Base-by-base conservation (phyloP, 2,888 invertebrate genomes). In the Latrodectus hesperus region DNA sequence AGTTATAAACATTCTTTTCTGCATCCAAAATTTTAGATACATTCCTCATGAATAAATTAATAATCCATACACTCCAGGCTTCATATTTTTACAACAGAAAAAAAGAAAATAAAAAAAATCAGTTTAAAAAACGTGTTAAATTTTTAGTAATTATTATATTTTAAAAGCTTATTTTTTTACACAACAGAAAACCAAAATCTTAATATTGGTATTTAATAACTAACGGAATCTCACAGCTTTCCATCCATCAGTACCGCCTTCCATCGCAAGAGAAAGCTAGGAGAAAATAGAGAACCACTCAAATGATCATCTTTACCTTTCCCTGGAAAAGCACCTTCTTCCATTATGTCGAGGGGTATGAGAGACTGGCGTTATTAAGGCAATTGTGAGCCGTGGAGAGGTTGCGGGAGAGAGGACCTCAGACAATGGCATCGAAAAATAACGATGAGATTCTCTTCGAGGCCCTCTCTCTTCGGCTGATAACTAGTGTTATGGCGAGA, bases 361-460 rank as follows among this genome's bases (percentile, higher is more conserved):
- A 16, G 60, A 60, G 60, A 60, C 60, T 60, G 60, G 60, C 60
- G 60, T 60, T 60, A 60, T 60, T 60, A 60, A 60, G 60, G 60
- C 60, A 60, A 60, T 60, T 60, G 60, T 60, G 60, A n/a, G 60
- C 60, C 9, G 60, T 10, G 55, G 60, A 60, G 12, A n/a, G 60
- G 14, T 16, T 4, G 10, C 5, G 16, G 6, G 16, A 55, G 10
- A n/a, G 14, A 60, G 55, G 12, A 55, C 14, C 14, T 12, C 60
- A 60, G 60, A 60, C 60, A 60, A 60, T 60, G 60, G 60, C 60
- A 60, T 60, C 60, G 60, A 60, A 60, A 60, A 60, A 60, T 60
- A 60, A 60, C 60, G 60, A 60, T 11, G 60, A 38, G 38, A n/a
- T 60, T 60, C 60, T 60, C 60, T 11, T 60, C 0, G 60, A 60